These are phyloP conservation scores for Drosophila nigricruria DNA, from an alignment of 2,888 invertebrate genomes.

Conservation along the genomic window DNA sequence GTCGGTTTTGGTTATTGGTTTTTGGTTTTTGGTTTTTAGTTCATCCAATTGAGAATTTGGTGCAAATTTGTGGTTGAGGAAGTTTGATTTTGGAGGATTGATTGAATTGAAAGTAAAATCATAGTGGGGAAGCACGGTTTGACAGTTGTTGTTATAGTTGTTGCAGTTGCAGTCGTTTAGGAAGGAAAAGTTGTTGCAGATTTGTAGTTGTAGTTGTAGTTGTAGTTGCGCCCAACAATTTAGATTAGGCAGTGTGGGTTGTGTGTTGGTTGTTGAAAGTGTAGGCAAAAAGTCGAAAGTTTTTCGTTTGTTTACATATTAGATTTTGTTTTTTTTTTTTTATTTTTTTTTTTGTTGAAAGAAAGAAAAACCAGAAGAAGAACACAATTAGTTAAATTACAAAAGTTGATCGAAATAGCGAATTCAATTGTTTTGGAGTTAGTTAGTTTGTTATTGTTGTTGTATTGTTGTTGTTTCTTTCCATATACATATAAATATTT, in stretches of 20 bases:
- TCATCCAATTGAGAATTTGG: slow-evolving; percentile 55
- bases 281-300: slow-evolving; percentile 47
- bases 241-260: slow-evolving; percentile 35
- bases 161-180: slow-evolving; percentile 49
- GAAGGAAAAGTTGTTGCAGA: slow-evolving; percentile 65
- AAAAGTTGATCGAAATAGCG: slow-evolving; percentile 68
- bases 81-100: slow-evolving; percentile 13
- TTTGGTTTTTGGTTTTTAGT: slow-evolving; percentile 40
- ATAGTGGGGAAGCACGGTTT: slow-evolving; percentile 51
- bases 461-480: slow-evolving; percentile 27
- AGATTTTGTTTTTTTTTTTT: slow-evolving; percentile 17
- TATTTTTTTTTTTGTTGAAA: slow-evolving; percentile 53
- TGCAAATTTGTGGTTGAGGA: slow-evolving; percentile 37
- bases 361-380: slow-evolving; percentile 74
- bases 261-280: slow-evolving; percentile 43
- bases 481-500: slow-evolving; percentile 19
- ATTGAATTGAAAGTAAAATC: slow-evolving; percentile 53
- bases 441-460: slow-evolving; percentile 28
- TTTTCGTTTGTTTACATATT: slow-evolving; percentile 30
- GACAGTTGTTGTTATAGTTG: slow-evolving; percentile 33
- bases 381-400: slow-evolving; percentile 70
- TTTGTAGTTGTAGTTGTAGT: slow-evolving; percentile 42
- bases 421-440: slow-evolving; percentile 60
- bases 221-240: slow-evolving; percentile 33
- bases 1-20: slow-evolving; percentile 28